Base-by-base conservation (phyloP, 2,113 vertebrate genomes). In the Perccottus glenii region DNA sequence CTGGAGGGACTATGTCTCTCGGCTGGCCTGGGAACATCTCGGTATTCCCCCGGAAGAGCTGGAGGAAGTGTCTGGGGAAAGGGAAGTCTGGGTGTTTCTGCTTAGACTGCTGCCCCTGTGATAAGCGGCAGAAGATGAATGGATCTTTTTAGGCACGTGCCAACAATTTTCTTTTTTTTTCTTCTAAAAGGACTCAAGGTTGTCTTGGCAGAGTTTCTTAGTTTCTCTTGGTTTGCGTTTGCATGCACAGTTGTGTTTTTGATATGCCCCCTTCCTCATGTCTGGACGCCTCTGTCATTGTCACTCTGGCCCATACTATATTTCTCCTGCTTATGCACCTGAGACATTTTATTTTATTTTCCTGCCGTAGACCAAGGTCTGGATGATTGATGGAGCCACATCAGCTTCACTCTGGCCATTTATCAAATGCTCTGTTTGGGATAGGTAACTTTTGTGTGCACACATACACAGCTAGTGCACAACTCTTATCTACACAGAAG, bases 271-370 rank as follows among this genome's bases (percentile, higher is more conserved):
- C 36, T 69, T 32, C 70, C 71, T 82, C 68, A 76, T 67, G 70
- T 67, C 74, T 70, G 52, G 40, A 70, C 73, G 75, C 40, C 61
- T 87, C 78, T 64, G 69, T 87, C 84, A 86, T 75, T 87, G 85
- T 88, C 88, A 81, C 73, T 73, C 53, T 0, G 27, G 70, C 72
- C 73, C 67, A 16, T 81, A 84, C 72, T 88, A 91, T 82, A 88
- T 87, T 85, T 85, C 80, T 87, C 81, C 83, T 70, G 79, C 80
- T 70, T 70, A 77, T 79, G 81, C 77, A 83, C 69, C 83, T 82
- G 77, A 66, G 84, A 87, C 81, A 11, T 87, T 87, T 86, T 83
- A 90, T 90, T 87, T 87, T 88, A 88, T 87, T 90, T 90, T 75
- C 81, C 78, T 85, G 85, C 73, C 84, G 70, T 53, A 67, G 77